phyloP scores from a whole-genome alignment of 2,888 invertebrate species.

The Hirtodrosophila trivittata region DNA sequence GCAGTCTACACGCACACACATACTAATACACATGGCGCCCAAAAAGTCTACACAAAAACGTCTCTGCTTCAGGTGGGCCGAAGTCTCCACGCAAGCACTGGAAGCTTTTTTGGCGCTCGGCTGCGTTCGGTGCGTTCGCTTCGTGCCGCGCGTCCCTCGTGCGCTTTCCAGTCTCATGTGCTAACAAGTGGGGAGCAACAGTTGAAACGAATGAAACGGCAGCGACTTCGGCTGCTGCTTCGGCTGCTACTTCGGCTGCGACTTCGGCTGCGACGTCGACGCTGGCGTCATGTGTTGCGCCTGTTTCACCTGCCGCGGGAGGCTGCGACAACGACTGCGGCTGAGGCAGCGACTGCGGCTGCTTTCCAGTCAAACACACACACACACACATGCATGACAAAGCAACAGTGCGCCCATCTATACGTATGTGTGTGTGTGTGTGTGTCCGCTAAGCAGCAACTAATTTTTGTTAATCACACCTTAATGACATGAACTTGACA shows the following conservation, averaged over 20 bases:
- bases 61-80: slow-evolving; percentile 17
- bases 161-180: slow-evolving; percentile 58
- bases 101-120: slow-evolving; percentile 20
- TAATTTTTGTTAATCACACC: slow-evolving; percentile 78
- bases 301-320: slow-evolving; percentile 47
- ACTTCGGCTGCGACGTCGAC: slow-evolving; percentile 16
- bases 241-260: slow-evolving; percentile 7
- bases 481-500: slow-evolving; percentile 77
- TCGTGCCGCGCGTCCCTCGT: slow-evolving; percentile 8
- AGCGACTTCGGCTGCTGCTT: neutral
- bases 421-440: slow-evolving; percentile 13
- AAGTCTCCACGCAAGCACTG: slow-evolving; percentile 39
- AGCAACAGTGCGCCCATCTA: no score
- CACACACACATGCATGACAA: slow-evolving; percentile 3
- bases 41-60: slow-evolving; percentile 39
- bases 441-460: slow-evolving; percentile 68
- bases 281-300: slow-evolving; percentile 70
- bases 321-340: slow-evolving; percentile 12
- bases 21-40: slow-evolving; percentile 26
- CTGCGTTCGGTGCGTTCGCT: slow-evolving; percentile 9
- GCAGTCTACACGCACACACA: slow-evolving; percentile 63
- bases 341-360: neutral
- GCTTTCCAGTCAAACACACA: slow-evolving; percentile 51
- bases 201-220: slow-evolving; percentile 76
- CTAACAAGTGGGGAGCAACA: slow-evolving; percentile 82